Base-by-base conservation (phyloP, 2,797 vertebrate species). In the Denticeps clupeoides region DNA sequence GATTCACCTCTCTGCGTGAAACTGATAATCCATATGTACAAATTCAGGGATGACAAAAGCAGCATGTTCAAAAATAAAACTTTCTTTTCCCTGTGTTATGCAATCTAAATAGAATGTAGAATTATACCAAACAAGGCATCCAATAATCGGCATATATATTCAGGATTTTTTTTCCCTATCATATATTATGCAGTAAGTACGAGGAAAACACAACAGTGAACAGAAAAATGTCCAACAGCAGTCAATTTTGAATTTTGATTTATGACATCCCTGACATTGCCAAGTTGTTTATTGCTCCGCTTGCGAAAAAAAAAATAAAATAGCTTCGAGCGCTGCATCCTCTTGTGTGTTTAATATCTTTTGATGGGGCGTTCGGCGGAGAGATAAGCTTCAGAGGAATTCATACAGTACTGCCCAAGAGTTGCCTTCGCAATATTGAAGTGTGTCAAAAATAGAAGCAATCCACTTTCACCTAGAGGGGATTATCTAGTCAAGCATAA, bases 401-500 rank as follows among this genome's bases (percentile, higher is more conserved):
- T 53, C 38, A 55, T 53, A 60, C 23, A 44, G 21, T 45, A n/a
- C 41, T 53, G 59, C 40, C 60, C 27, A 62, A 41, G 32, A 64
- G 55, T 33, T 13, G 44, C 26, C 46, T 38, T 52, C 12, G 55
- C 31, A 57, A 63, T 67, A 70, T 64, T 67, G 64, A 65, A 67
- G 55, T 25, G 33, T 29, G 47, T 58, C 55, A 8, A 56, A 73
- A 72, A 70, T 61, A 68, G 64, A 70, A 70, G 41, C 60, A 55
- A 55, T 62, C 52, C 47, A 51, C 47, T 32, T 60, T 59, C 45
- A 63, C 60, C 62, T 63, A 27, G 38, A 27, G 56, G 66, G 68
- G 73, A 74, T 74, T 64, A 77, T 68, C 52, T 59, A 49, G 41
- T 8, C 21, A 38, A 51, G 33, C 53, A 59, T 72, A 75, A 72